phyloP scores from a whole-genome alignment of 2,797 vertebrate species.

The Hydrophis major region DNA sequence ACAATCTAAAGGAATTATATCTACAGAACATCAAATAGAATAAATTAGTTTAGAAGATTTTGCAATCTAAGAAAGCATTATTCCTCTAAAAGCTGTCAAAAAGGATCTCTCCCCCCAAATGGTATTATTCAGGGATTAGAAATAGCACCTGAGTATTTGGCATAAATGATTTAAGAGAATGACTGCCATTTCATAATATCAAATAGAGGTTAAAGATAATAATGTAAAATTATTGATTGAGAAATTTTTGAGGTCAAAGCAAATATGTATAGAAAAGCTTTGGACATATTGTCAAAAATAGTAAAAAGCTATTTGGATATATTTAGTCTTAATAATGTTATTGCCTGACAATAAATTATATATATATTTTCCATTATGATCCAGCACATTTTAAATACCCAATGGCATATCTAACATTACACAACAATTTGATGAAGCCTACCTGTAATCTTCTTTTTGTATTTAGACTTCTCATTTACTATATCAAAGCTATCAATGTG shows the following conservation, averaged over 20 bases:
- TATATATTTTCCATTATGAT: neutral
- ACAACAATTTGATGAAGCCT: neutral
- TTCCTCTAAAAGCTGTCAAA: neutral
- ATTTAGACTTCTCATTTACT: slow-evolving; percentile 64
- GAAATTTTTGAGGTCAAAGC: neutral
- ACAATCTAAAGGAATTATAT: neutral
- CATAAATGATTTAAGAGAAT: neutral
- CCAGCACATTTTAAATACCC: neutral
- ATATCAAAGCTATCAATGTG: slow-evolving; percentile 71
- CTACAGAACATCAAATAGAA: neutral
- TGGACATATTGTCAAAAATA: neutral
- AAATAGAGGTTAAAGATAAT: neutral
- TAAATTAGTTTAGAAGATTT: neutral
- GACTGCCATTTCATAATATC: neutral
- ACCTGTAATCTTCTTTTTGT: slow-evolving; percentile 67
- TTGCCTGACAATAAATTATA: neutral
- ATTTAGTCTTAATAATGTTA: neutral
- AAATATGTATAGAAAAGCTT: neutral
- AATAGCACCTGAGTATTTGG: neutral
- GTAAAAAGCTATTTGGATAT: neutral
- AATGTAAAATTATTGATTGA: neutral
- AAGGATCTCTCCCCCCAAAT: neutral
- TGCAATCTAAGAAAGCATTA: neutral
- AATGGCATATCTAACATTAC: neutral
- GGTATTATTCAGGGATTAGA: neutral